Evolutionary conservation across 2,113 vertebrate genomes (phyloP).

Genomic region (Eolophus roseicapilla): DNA sequence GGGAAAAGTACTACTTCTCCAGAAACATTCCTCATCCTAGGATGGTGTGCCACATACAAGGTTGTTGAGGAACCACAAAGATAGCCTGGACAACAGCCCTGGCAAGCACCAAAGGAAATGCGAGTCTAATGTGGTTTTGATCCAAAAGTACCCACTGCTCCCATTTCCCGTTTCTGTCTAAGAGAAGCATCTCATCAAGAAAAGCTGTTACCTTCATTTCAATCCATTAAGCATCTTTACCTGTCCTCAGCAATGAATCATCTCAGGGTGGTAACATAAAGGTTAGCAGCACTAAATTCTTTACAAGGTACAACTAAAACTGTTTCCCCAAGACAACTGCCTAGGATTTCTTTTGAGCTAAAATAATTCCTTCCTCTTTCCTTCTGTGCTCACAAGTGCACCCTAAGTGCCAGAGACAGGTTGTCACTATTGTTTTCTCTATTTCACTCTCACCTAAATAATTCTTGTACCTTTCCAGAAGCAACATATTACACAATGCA

Average conservation of each 20-base stretch:
- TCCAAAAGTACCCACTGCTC: neutral
- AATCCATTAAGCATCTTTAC: neutral
- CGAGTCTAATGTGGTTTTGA: fast-evolving
- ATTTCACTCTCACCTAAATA: neutral
- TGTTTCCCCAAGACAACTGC: neutral
- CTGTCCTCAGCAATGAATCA: neutral
- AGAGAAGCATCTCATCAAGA: neutral
- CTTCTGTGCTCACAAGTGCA: neutral
- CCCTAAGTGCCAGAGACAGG: neutral
- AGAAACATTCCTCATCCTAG: constrained; percentile 66
- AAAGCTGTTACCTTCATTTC: neutral
- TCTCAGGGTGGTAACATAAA: neutral
- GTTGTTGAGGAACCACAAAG: neutral
- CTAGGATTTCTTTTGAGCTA: neutral
- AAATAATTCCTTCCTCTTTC: neutral
- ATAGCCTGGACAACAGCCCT: too few relatives aligned
- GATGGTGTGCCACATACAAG: constrained; percentile 66
- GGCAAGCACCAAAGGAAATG: neutral
- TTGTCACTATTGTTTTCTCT: neutral
- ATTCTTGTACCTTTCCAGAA: neutral
- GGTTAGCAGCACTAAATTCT: neutral
- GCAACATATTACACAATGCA: neutral
- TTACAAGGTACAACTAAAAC: neutral
- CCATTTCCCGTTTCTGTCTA: neutral
- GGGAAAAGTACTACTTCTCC: neutral